Evolutionary conservation across 2,797 vertebrate species (phyloP), one percentile per base, ranked within the genome.

Genomic region (Echeneis naucrates): DNA sequence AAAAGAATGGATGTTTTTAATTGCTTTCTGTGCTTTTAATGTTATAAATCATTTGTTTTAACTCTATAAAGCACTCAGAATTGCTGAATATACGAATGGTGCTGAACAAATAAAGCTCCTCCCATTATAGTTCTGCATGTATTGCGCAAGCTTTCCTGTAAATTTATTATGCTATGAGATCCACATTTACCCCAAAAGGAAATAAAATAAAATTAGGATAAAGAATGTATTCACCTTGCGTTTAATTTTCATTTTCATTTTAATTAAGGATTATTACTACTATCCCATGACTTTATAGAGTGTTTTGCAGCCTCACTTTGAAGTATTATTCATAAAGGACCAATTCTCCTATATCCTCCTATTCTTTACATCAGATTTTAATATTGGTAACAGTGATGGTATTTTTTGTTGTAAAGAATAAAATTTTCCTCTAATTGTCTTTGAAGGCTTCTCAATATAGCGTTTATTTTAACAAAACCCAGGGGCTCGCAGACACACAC

Each of bases 381-480:
- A 53, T 59, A 35, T 72, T 82, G 72, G 75, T 57, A 40, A 33
- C 65, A 65, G 73, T 37, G 35, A 74, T 73, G 51, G 33, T 30
- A 38, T 16, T 32, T 8, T 66, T 77, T 52, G 16, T 11, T 57
- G 17, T 23, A 54, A 64, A 72, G 26, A 80, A 86, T 77, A 82
- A 89, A 72, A 72, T 85, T 85, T 87, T 71, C 61, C 47, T 51
- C 26, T 58, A 67, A 79, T 64, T 65, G 64, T 42, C 56, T 67
- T 27, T 1, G 1, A 87, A 74, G 67, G 58, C 68, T 62, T 35
- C 72, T 82, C 74, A 80, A 55, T 71, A 58, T 50, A 55, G 63
- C 63, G 65, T 79, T 82, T 83, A 86, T 87, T 82, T 72, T 75
- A 82, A 68, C 51, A 62, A 64, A 82, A 85, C 59, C 62, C 44